Evolutionary conservation across 2,888 invertebrate genomes (phyloP).

Genomic region (Drosophila mercatorum): DNA sequence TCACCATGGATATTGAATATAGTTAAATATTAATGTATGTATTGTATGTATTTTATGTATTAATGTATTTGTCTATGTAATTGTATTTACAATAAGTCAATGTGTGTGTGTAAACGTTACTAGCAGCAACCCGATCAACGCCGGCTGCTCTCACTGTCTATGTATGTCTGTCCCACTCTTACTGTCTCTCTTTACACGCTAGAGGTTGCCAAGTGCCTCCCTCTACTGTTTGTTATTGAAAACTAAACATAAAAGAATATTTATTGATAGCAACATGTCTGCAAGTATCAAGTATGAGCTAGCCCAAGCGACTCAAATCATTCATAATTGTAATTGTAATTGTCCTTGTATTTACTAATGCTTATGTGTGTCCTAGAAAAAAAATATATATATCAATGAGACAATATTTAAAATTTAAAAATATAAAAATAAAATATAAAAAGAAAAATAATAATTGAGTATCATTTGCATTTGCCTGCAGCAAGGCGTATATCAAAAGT

Average conservation of each 20-base stretch:
- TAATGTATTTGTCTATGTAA: background rate
- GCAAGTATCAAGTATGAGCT: constrained; percentile 7
- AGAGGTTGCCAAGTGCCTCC: constrained; percentile 59
- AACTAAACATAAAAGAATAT: constrained; percentile 67
- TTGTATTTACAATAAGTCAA: constrained; percentile 3
- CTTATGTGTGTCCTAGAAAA: no score
- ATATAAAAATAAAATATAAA: no score
- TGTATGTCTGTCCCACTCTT: background rate
- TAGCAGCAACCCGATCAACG: constrained; percentile 53
- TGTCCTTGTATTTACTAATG: no score
- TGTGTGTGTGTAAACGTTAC: constrained; percentile 20
- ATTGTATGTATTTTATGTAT: background rate
- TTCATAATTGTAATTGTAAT: constrained; percentile 16
- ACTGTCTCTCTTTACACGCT: background rate
- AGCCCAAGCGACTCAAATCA: constrained; percentile 35
- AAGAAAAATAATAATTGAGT: background rate
- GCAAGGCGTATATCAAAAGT: constrained; percentile 17
- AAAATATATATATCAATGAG: no score
- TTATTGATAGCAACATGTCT: constrained; percentile 76
- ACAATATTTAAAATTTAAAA: no score
- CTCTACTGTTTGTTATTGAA: constrained; percentile 73
- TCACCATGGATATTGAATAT: constrained; percentile 50
- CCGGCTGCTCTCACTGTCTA: constrained; percentile 1
- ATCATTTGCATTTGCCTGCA: background rate
- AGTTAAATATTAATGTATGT: background rate